Conservation (phyloP, 1,140 invertebrate species). For the Trachelipus rathkii region DNA sequence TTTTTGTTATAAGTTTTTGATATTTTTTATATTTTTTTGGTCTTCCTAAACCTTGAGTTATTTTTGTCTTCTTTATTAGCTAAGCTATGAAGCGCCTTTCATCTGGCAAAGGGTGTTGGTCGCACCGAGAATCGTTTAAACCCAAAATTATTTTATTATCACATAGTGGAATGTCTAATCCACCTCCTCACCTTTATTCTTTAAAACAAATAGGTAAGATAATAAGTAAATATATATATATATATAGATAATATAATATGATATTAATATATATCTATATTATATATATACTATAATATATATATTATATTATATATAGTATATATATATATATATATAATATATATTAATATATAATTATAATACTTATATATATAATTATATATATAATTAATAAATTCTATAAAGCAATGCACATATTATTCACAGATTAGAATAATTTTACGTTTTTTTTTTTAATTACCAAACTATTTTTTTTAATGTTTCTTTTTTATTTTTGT, state of each 20-base stretch:
- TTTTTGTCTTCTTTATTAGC: slow-evolving; percentile 60
- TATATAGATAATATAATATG: too few relatives aligned
- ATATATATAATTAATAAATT: slow-evolving; percentile 24
- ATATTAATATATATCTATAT: too few relatives aligned
- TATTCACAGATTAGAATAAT: slow-evolving; percentile 19
- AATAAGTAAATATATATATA: neutral
- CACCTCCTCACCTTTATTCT: slow-evolving; percentile 83
- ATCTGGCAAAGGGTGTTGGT: slow-evolving; percentile 88
- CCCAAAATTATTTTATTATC: slow-evolving; percentile 93
- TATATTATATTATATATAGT: too few relatives aligned
- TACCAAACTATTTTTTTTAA: too few relatives aligned
- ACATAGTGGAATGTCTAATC: slow-evolving; percentile 69
- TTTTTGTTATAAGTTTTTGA: neutral
- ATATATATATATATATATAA: too few relatives aligned
- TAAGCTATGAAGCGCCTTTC: slow-evolving; percentile 92
- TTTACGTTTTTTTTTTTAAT: too few relatives aligned
- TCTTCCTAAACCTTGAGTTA: too few relatives aligned
- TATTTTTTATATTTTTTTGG: too few relatives aligned
- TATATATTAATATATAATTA: too few relatives aligned
- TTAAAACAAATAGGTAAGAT: slow-evolving; percentile 86
- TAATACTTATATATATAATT: too few relatives aligned
- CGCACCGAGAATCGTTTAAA: slow-evolving; percentile 97
- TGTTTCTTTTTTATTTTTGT: too few relatives aligned
- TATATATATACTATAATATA: too few relatives aligned
- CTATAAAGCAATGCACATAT: slow-evolving; percentile 15